Evolutionary conservation across 2,797 vertebrate species (phyloP).

Genomic region (Pygocentrus nattereri): DNA sequence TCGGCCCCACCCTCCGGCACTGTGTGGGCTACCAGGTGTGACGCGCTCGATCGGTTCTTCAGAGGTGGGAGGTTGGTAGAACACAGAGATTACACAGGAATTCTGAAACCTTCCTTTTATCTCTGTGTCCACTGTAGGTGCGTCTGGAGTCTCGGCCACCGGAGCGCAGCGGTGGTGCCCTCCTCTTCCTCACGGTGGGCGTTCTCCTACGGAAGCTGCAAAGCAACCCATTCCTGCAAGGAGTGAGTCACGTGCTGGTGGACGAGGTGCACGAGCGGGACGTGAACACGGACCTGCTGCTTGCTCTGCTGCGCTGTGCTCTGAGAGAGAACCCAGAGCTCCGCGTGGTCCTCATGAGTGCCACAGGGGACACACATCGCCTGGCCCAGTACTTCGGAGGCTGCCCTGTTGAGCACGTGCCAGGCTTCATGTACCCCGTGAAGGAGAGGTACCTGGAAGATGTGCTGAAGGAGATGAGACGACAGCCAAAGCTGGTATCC

Average conservation of each 20-base stretch:
- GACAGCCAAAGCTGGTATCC: not conserved
- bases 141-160: slow-evolving; percentile 92
- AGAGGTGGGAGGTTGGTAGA: not conserved
- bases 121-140: slow-evolving; percentile 76
- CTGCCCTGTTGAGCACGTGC: slow-evolving; percentile 89
- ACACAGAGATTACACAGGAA: too few species aligned
- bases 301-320: slow-evolving; percentile 88
- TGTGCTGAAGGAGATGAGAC: slow-evolving; percentile 86
- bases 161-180: slow-evolving; percentile 84
- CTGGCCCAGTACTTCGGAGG: slow-evolving; percentile 89
- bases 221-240: slow-evolving; percentile 87
- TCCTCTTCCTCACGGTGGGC: slow-evolving; percentile 97
- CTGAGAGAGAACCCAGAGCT: slow-evolving; percentile 85
- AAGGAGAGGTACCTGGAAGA: slow-evolving; percentile 90
- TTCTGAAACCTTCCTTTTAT: too few species aligned
- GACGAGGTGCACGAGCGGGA: slow-evolving; percentile 98
- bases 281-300: slow-evolving; percentile 95
- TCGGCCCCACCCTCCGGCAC: slow-evolving; percentile 86
- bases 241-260: slow-evolving; percentile 94
- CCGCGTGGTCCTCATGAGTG: slow-evolving; percentile 93
- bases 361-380: slow-evolving; percentile 90
- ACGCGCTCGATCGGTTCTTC: not conserved
- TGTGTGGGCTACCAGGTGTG: slow-evolving; percentile 93
- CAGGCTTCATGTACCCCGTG: slow-evolving; percentile 96
- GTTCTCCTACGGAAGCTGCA: slow-evolving; percentile 92